These are phyloP conservation scores for Enteromius anoplus DNA, from an alignment of 2,797 vertebrate species.

Conservation along the genomic window DNA sequence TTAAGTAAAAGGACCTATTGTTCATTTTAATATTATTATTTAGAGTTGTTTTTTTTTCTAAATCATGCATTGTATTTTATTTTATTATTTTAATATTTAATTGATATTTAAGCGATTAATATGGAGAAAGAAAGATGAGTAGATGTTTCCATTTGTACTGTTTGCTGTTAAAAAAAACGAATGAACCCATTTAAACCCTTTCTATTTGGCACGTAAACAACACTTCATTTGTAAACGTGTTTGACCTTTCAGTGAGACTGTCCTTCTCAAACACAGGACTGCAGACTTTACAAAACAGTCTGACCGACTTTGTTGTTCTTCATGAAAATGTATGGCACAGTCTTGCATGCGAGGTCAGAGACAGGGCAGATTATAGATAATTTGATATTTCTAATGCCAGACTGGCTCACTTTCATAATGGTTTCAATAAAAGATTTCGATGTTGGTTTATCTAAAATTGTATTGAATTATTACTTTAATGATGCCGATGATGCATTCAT, in stretches of 20 bases:
- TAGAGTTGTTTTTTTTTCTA: not conserved
- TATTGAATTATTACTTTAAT: not conserved
- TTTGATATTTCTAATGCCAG: not conserved
- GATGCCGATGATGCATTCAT: not conserved
- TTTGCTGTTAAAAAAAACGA: not conserved
- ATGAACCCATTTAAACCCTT: not conserved
- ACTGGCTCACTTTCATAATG: not conserved
- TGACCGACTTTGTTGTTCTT: slow-evolving; percentile 32
- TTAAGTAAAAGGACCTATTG: not conserved
- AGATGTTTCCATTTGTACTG: not conserved
- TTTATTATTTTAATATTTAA: not conserved
- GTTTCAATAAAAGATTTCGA: not conserved
- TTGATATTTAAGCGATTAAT: not conserved
- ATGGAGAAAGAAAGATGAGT: not conserved
- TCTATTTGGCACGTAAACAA: slow-evolving; percentile 1
- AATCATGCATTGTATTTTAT: not conserved
- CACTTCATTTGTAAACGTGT: slow-evolving; percentile 27
- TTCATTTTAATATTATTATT: not conserved
- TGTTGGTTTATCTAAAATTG: not conserved
- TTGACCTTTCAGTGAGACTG: not conserved
- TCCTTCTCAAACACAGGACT: slow-evolving; percentile 16
- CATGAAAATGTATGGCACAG: slow-evolving; percentile 37
- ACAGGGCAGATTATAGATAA: slow-evolving; percentile 25
- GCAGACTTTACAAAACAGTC: slow-evolving; percentile 43
- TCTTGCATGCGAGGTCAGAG: slow-evolving; percentile 35